Base-by-base conservation (phyloP, 2,797 vertebrate species). In the Podarcis siculus region DNA sequence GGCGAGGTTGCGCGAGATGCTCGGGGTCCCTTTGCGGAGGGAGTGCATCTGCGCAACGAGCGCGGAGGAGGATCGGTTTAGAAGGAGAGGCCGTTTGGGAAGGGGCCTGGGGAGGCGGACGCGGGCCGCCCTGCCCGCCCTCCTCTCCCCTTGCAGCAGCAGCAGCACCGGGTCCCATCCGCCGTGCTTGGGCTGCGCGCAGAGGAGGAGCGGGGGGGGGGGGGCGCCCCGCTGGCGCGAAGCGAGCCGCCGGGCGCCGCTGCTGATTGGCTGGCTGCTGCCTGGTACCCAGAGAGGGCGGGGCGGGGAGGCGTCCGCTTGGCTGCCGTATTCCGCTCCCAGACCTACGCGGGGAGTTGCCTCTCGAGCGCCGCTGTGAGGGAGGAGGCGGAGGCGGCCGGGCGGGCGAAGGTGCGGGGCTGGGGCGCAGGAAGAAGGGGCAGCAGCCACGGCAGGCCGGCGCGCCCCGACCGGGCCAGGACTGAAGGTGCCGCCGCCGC, bases 211-310 rank as follows among this genome's bases (percentile, higher is more conserved):
- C 32, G 45, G 55, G 32, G 87, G 64, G 93, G 71, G 61, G 93
- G 94, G 17, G 32, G 39, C 21, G 93, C 93, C 90, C 66, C 92
- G 88, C 93, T 87, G 83, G 91, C 45, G 88, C 92, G 88, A 79
- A 91, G 49, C 42, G 42, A 71, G 82, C 91, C 86, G 90, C 71
- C 45, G 89, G 92, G 95, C 87, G 89, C 77, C 86, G 92, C 85
- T 92, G 88, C 86, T 93, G 94, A 95, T 90, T 95, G 95, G 95
- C 90, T 96, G 91, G 86, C 17, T 78, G 86, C 89, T 87, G 91
- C 86, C 91, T 93, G 95, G 95, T 94, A 94, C 95, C 94, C 95
- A 87, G 95, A 91, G 92, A 89, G 90, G 93, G 93, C 86, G 79
- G 89, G 61, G 92, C 17, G 17, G 93, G 91, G 96, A 83, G 87